Evolutionary conservation across 2,797 vertebrate genomes (phyloP).

Genomic region (Protonibea diacanthus): DNA sequence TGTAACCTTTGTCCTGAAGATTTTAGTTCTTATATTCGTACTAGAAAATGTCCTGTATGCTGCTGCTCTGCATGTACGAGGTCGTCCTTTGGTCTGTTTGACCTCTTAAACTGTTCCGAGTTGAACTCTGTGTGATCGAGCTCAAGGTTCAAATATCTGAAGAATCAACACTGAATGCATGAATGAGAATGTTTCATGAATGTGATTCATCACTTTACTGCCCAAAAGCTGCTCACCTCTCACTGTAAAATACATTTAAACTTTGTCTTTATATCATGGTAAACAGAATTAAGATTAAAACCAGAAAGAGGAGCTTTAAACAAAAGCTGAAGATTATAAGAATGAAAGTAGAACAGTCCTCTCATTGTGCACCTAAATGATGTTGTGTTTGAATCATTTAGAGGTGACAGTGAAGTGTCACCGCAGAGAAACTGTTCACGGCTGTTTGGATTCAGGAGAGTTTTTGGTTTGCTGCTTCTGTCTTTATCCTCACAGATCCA

Average conservation of each 20-base stretch:
- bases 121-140: background rate
- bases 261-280: background rate
- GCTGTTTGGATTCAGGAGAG: no score
- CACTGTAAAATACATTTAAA: background rate
- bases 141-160: background rate
- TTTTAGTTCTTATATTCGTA: background rate
- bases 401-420: no score
- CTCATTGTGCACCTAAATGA: no score
- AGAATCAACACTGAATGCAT: background rate
- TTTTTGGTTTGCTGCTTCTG: no score
- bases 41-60: background rate
- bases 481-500: no score
- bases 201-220: background rate
- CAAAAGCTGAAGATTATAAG: no score
- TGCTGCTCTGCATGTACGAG: background rate
- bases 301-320: no score
- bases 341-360: no score
- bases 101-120: slow-evolving; percentile 1
- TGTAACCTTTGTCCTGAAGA: background rate
- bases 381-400: no score
- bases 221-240: background rate
- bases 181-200: background rate
- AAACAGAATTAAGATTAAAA: background rate
- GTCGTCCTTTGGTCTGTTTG: background rate
- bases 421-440: no score